Evolutionary conservation across 1,140 invertebrate genomes (phyloP).

Genomic region (Drosophila lowei): DNA sequence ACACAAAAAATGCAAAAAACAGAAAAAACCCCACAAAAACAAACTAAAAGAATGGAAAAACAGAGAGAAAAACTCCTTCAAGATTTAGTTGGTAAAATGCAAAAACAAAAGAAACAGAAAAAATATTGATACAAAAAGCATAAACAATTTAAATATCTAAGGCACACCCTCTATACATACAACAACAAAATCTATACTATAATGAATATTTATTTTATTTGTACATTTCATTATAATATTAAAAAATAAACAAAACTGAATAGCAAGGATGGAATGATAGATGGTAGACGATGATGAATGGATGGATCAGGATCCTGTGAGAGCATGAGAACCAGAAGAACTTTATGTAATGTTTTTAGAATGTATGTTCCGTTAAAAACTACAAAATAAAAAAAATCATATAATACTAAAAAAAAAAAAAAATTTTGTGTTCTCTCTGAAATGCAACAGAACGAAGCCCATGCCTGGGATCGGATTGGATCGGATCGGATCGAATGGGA

Average conservation of each 20-base stretch:
- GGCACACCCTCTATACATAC: constrained; percentile 67
- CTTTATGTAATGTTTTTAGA: constrained; percentile 81
- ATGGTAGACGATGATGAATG: constrained; percentile 1
- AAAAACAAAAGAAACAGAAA: constrained; percentile 22
- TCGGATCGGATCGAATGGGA: neutral
- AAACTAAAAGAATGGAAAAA: constrained; percentile 45
- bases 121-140: constrained; percentile 41
- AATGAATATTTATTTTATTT: constrained; percentile 82
- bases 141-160: constrained; percentile 61
- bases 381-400: constrained; percentile 81
- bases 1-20: constrained; percentile 17
- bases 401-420: constrained; percentile 74
- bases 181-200: constrained; percentile 56
- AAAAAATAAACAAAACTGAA: constrained; percentile 61
- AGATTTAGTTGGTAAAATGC: constrained; percentile 31
- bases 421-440: neutral
- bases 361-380: constrained; percentile 82
- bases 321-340: constrained; percentile 47
- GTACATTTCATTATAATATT: constrained; percentile 80
- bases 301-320: constrained; percentile 16
- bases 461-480: no score
- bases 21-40: constrained; percentile 44
- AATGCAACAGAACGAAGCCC: neutral
- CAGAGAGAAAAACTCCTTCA: constrained; percentile 52
- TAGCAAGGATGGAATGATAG: constrained; percentile 28